These are phyloP conservation scores for Microtus californicus DNA, from an alignment of 2,797 vertebrate genomes.

Conservation along the genomic window DNA sequence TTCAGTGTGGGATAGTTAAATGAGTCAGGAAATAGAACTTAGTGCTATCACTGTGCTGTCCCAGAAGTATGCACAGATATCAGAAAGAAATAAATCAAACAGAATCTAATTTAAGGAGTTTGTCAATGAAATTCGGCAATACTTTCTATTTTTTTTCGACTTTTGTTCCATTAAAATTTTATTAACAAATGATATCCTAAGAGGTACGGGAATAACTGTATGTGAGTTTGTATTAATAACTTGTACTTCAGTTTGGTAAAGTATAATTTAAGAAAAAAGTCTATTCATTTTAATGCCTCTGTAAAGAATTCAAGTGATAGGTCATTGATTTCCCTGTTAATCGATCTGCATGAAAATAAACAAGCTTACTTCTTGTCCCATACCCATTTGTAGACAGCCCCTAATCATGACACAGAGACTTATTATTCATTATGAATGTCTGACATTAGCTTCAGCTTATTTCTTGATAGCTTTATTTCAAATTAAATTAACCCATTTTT, in stretches of 20 bases:
- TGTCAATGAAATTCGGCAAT: not conserved
- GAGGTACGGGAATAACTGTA: not conserved
- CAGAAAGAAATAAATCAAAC: not conserved
- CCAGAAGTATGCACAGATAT: accelerated
- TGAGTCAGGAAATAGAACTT: not conserved
- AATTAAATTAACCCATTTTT: not conserved
- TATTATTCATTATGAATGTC: not conserved
- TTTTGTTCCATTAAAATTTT: not conserved
- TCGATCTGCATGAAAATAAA: not conserved
- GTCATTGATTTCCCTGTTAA: not conserved
- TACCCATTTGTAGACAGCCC: not conserved
- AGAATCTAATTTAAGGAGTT: not conserved
- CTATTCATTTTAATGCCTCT: not conserved
- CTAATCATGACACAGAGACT: not conserved
- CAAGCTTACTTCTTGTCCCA: not conserved
- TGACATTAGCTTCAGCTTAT: not conserved
- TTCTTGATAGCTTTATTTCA: not conserved
- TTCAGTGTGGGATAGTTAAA: not conserved
- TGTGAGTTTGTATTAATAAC: not conserved
- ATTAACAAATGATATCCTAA: not conserved
- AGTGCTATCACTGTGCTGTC: accelerated
- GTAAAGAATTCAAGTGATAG: not conserved
- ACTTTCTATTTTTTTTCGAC: not conserved
- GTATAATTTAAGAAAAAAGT: not conserved
- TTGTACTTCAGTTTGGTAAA: not conserved